phyloP scores from a whole-genome alignment of 37 sponge, comb jelly and placozoan species.

The Eunapius fragilis region DNA sequence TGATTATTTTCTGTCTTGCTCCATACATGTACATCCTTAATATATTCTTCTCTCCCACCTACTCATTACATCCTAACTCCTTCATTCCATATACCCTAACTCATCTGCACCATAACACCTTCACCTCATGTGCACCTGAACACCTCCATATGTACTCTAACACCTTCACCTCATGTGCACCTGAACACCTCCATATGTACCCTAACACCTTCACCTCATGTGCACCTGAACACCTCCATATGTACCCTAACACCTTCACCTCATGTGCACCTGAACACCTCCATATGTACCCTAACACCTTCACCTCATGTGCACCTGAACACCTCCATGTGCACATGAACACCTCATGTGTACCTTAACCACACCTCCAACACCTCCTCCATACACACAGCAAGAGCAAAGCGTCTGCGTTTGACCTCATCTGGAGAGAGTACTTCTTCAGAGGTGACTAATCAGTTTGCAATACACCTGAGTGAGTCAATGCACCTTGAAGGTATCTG shows the following conservation, averaged over 20 bases:
- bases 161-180: neutral
- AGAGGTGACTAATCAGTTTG: neutral
- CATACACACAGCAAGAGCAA: neutral
- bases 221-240: neutral
- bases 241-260: neutral
- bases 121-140: neutral
- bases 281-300: neutral
- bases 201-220: too few relatives aligned
- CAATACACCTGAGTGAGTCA: neutral
- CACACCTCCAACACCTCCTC: neutral
- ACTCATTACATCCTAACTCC: neutral
- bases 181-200: neutral
- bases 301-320: neutral
- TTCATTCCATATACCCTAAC: neutral
- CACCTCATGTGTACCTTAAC: neutral
- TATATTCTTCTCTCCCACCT: neutral
- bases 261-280: neutral
- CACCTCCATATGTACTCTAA: neutral
- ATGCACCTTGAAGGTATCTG: neutral
- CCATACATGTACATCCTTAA: neutral
- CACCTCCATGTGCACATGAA: neutral
- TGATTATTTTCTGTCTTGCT: too few relatives aligned
- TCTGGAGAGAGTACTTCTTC: neutral
- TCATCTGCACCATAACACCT: neutral
- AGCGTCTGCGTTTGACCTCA: neutral